Evolutionary conservation across 1,140 invertebrate species (phyloP), one percentile per base, ranked within the genome.

Genomic region (Oedothorax gibbosus): DNA sequence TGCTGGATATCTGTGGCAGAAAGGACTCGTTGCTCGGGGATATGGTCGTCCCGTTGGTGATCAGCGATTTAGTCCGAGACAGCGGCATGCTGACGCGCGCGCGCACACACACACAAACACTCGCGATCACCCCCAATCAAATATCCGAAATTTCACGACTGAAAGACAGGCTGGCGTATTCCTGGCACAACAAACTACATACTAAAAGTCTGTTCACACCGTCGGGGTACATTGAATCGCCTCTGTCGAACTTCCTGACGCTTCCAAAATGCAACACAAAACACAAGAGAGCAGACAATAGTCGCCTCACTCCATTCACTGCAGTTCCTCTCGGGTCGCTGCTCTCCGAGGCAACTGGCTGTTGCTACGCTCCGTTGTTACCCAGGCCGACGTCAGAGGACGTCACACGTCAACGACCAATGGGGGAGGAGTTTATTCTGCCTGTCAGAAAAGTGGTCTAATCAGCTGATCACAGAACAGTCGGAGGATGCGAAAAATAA

Each of bases 31-130:
- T 85, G 20, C 64, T 73, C 4, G 87, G 77, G 14, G 87, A 83
- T 53, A 78, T 82, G 15, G 86, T 69, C 14, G 87, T 78, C 56
- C 72, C 69, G 35, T 87, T 88, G n/a, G 89, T 89, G 49, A 91
- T 88, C 50, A 91, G 86, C 78, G 90, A 91, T 62, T 90, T 87
- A 12, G 91, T 91, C 68, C 91, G 88, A 56, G 90, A 90, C 18
- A 91, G 86, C 11, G 91, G 91, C 90, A 91, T 91, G 49, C 81
- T 76, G 68, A 50, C 60, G 49, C 49, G 60, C 60, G 60, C 50
- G 80, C 80, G 21, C 56, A 20, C 57, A 50, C 60, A 62, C 62
- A 68, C 7, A 71, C 66, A 57, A 60, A 11, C 18, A 69, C 14
- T 15, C 51, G 53, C 5, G 56, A 56, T 15, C 53, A 71, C 66